Base-by-base conservation (phyloP, 37 sponge, comb jelly and placozoan genomes). In the Spongia lamella region DNA sequence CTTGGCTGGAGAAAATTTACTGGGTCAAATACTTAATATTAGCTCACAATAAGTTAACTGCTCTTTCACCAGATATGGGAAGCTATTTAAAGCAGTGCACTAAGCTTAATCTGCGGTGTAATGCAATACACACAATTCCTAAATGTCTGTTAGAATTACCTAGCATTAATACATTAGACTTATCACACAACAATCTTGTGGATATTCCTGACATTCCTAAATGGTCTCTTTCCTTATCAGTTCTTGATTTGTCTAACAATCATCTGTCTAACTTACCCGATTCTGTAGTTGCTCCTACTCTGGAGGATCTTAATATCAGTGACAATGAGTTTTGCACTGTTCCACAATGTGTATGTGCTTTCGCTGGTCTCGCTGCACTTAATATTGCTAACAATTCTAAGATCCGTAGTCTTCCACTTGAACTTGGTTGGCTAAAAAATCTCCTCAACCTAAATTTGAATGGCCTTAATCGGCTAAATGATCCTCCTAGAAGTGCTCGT, bases 241-340 rank as follows among this genome's bases (percentile, higher is more conserved):
- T 86, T 0, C 86, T 96, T n/a, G 84, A 92, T 53, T 76, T 96
- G 20, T 82, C 87, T 53, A 40, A 76, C 73, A 96, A 96, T 58
- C 61, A 78, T 66, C 82, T 96, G 32, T 75, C 33, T 61, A 69
- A 35, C 20, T 68, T 96, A 3, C 96, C 96, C 36, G 59, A 56
- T 43, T 68, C 77, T 66, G 70, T 80, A 6, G 80, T 79, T 11
- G 87, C 88, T 7, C 75, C 86, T 24, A 39, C 72, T 58, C 60
- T 96, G 9, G 68, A 86, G 38, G 73, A 65, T 24, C 90, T 96
- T n/a, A 82, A 85, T 61, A 49, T 96, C 20, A 61, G 82, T 35
- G 24, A 78, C 84, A 96, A 96, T 50, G 62, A 79, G 49, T 86
- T 93, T 32, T 81, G 82, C 16, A 38, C 9, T 1, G 83, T 92